Base-by-base conservation (phyloP, 2,113 vertebrate genomes). In the Taurulus bubalis region DNA sequence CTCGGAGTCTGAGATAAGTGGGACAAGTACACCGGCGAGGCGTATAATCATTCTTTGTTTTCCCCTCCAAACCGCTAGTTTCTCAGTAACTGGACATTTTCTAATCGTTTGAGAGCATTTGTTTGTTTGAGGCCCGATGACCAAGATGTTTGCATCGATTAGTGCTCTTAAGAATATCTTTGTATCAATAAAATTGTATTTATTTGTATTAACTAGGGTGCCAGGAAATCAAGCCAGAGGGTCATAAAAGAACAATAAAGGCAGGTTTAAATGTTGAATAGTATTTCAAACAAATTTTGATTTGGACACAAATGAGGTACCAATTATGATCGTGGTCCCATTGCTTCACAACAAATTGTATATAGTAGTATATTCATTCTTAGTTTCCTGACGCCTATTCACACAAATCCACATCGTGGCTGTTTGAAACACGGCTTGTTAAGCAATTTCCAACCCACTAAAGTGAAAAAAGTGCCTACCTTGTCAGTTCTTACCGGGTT, bases 1-100 rank as follows among this genome's bases (percentile, higher is more conserved):
- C 55, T 89, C 58, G 3, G 75, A 66, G 63, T 81, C 72, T 3
- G 34, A 66, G 77, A 86, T 77, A 89, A 89, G 56, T 90, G 65
- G 74, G 56, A 83, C 69, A 79, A 74, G 42, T 45, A 14, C 36
- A 63, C 40, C 56, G 77, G 11, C 18, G 75, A 84, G 40, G 55
- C 79, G 56, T 56, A 36, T 51, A 60, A 73, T 83, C 63, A 15
- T 32, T 80, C 28, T 70, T 68, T 28, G 32, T 68, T 69, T 78
- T 72, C 8, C 11, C 34, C 30, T 24, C 45, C 34, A 42, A 49
- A 75, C 38, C 3, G 18, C 71, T 70, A 3, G n/a, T 32, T 62
- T 69, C 26, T 55, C 22, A 15, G 20, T 79, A 68, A 71, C 3
- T 11, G 16, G 0, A 12, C 10, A 49, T 64, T 62, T 28, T 68